Evolutionary conservation across 2,113 vertebrate species (phyloP), one percentile per base, ranked within the genome.

Genomic region (Bostrychus sinensis): DNA sequence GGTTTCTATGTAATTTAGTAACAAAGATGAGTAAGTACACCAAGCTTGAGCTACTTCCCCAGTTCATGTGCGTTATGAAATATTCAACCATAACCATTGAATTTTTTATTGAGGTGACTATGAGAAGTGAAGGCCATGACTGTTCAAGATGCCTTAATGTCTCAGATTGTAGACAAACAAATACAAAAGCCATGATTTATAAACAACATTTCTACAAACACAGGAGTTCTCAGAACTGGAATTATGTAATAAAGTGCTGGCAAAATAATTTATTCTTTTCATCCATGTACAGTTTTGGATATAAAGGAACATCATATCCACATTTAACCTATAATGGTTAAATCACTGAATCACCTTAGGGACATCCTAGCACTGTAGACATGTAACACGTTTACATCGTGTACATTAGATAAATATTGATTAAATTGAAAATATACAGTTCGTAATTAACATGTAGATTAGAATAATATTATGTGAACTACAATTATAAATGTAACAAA

Each of bases 61-160:
- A 38, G 51, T 70, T 77, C 78, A 80, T 80, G 67, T 72, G 72
- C 23, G 25, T 39, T 38, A 84, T 90, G 43, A 89, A 89, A 88
- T 85, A 89, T 90, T 84, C 34, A 90, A 19, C 36, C 36, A 38
- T 23, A 43, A 70, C 72, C 77, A 81, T 79, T 87, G 42, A 76
- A 89, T 88, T 78, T 88, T 90, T 88, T 59, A 90, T 84, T 66
- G 65, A 41, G 82, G 79, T 65, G 73, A 86, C 64, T 75, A 78
- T 78, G 62, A 86, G 69, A 83, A 77, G 74, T 71, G 61, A 85
- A 73, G 59, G 51, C 62, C 22, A 51, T n/a, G 66, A 51, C 66
- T 75, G 25, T 34, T 61, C 12, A 42, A 61, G 78, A 64, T 60
- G 32, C 28, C 25, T 48, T 51, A 12, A 67, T 42, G 41, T 25